Evolutionary conservation across 2,888 invertebrate genomes (phyloP).

Genomic region (Shargacucullia verbasci): DNA sequence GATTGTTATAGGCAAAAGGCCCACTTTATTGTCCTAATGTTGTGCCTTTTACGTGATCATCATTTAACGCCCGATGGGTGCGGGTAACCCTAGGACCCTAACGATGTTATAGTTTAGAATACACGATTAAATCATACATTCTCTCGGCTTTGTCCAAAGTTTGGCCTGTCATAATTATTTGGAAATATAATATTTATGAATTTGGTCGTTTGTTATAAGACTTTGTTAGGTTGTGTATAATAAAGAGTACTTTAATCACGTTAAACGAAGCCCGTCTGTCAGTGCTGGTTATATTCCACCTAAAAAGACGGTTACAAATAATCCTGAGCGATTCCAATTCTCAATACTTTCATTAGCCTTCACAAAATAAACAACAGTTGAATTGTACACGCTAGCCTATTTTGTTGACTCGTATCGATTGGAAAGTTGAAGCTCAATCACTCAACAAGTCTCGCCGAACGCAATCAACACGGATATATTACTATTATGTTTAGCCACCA

Average conservation of each 20-base stretch:
- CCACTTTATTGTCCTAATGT: conserved; percentile 81
- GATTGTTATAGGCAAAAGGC: conserved; percentile 82
- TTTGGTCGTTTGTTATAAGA: conserved; percentile 31
- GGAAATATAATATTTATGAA: conserved; percentile 31
- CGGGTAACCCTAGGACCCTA: conserved; percentile 57
- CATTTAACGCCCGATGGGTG: conserved; percentile 71
- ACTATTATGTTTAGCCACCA: conserved; percentile 56
- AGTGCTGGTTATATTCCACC: conserved; percentile 17
- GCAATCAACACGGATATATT: conserved; percentile 60
- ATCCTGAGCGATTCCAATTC: conserved; percentile 27
- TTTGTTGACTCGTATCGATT: conserved; percentile 62
- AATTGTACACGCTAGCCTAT: conserved; percentile 47
- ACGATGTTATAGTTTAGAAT: conserved; percentile 65
- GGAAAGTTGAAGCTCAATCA: conserved; percentile 62
- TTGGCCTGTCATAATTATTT: conserved; percentile 42
- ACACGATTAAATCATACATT: conserved; percentile 62
- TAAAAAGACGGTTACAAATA: conserved; percentile 35
- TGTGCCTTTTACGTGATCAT: conserved; percentile 79
- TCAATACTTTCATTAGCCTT: conserved; percentile 55
- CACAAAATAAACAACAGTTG: conserved; percentile 53
- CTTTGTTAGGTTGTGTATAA: conserved; percentile 11
- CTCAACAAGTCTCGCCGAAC: conserved; percentile 53
- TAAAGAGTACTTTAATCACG: conserved; percentile 10
- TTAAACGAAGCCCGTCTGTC: conserved; percentile 10
- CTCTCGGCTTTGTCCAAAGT: conserved; percentile 45